A percentile compares a stretch with the other conserved stretches of the same genome.
phyloP scores from a whole-genome alignment of 2,797 vertebrate species.

The Leucoraja ocellata region DNA sequence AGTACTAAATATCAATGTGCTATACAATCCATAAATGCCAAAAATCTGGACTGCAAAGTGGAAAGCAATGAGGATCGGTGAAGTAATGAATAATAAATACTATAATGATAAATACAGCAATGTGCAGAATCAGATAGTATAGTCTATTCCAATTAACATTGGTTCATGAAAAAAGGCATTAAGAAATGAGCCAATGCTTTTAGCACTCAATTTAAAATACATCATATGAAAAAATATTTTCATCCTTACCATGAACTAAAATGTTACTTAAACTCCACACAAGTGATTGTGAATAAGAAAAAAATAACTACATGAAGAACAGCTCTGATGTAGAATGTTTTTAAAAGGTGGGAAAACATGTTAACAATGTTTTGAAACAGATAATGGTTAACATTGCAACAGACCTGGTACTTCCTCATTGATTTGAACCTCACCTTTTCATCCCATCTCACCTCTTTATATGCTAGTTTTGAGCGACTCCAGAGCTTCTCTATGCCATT shows the following conservation, averaged over 20 bases:
- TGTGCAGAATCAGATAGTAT: slow-evolving; percentile 7
- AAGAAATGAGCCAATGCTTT: neutral
- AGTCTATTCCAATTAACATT: neutral
- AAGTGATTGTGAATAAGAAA: neutral
- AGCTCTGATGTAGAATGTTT: neutral
- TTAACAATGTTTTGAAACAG: neutral
- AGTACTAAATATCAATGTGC: neutral
- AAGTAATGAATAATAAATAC: neutral
- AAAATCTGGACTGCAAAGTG: neutral
- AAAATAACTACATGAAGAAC: neutral
- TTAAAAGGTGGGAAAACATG: neutral
- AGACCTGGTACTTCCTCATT: neutral
- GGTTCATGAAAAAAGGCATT: neutral
- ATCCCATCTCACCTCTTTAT: neutral
- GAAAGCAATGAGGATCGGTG: neutral
- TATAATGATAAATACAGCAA: neutral
- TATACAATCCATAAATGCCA: neutral
- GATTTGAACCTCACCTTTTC: neutral
- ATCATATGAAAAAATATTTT: neutral
- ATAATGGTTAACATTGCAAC: neutral
- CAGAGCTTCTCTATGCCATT: neutral
- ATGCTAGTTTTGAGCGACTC: neutral
- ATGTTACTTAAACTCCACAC: neutral
- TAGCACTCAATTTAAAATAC: neutral
- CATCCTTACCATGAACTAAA: neutral